phyloP scores from a whole-genome alignment of 2,888 invertebrate species.

The Cenopis cana region DNA sequence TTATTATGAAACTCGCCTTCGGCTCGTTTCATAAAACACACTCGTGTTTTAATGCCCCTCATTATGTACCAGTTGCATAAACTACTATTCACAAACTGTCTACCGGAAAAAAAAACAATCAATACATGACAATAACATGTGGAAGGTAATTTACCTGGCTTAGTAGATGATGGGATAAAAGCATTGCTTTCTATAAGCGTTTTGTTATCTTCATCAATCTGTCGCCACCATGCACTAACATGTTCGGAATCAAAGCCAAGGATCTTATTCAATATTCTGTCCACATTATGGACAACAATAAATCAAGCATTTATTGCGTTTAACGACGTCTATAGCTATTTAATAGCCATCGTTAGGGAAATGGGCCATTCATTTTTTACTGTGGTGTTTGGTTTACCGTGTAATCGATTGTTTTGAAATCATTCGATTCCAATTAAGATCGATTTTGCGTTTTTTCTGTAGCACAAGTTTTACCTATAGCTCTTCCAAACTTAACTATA shows the following conservation, averaged over 20 bases:
- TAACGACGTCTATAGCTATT: background rate
- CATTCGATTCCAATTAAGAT: background rate
- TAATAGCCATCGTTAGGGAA: conserved; percentile 4
- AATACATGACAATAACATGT: no score
- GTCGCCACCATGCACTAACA: background rate
- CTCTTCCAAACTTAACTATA: no score
- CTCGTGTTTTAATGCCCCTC: no score
- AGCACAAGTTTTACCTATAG: background rate
- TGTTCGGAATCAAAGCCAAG: background rate
- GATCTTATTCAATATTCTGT: conserved; percentile 10
- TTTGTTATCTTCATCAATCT: background rate
- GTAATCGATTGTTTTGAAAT: background rate
- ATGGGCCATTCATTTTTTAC: background rate
- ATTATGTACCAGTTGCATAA: no score
- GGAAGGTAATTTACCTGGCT: no score
- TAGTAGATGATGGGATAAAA: no score
- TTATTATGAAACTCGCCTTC: no score
- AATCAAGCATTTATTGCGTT: conserved; percentile 4
- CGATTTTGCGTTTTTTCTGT: background rate
- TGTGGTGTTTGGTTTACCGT: background rate
- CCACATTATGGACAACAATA: background rate
- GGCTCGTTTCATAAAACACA: no score
- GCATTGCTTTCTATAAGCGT: background rate
- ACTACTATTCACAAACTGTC: no score
- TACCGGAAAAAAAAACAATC: no score